Evolutionary conservation across 2,797 vertebrate genomes (phyloP), one percentile per base, ranked within the genome.

Genomic region (Enteromius fasciolatus): DNA sequence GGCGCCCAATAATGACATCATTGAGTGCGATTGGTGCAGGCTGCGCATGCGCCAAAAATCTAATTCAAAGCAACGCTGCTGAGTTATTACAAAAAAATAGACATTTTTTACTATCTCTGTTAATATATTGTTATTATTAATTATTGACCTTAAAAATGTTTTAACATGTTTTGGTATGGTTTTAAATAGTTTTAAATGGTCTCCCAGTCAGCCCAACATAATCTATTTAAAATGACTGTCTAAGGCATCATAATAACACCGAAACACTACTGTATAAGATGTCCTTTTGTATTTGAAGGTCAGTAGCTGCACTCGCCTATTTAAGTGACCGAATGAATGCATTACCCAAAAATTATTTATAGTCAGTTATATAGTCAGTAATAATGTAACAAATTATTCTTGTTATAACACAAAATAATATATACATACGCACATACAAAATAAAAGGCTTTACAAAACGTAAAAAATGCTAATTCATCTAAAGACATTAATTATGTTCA

Each of bases 401-500:
- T 54, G 52, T 54, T 54, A n/a, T 54, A 57, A 23, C 52, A 54
- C 20, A 54, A n/a, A n/a, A 54, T 11, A 15, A 50, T n/a, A 20
- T 17, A 33, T 36, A 36, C 48, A 52, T 5, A 7, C 15, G 18
- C 50, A 20, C 46, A 48, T 14, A 48, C 46, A 4, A 9, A 57
- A 57, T 11, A 50, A 78, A 79, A 18, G n/a, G 11, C 10, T 54
- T 41, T 44, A 46, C 15, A 31, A 72, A n/a, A n/a, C n/a, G n/a
- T n/a, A n/a, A n/a, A n/a, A n/a, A n/a, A 81, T 72, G 6, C 68
- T 50, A 84, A 78, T 74, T 86, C 31, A 61, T 74, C 18, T 78
- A 25, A 44, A 78, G 66, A 10, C 78, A 48, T 31, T 78, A 69
- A 74, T 78, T 74, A 84, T 57, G 9, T 57, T 57, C 5, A 5